Evolutionary conservation across 1,140 invertebrate genomes (phyloP).

Genomic region (Zaprionus capensis): DNA sequence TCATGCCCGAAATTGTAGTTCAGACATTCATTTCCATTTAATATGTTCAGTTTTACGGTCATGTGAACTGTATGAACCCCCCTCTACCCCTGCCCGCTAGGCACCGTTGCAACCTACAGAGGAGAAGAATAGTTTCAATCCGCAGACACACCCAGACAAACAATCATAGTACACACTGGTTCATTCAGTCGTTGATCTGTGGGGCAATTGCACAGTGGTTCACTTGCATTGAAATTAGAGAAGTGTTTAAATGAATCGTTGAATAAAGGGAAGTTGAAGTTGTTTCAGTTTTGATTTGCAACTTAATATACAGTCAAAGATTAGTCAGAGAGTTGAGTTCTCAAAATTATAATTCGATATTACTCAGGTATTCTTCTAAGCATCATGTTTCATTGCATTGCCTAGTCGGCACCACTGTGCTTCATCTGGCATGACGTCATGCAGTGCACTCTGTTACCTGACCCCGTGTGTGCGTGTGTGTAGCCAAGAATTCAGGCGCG

Average conservation of each 20-base stretch:
- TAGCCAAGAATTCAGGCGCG: constrained; percentile 9
- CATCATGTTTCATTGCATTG: not conserved
- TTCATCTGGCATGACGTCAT: constrained; percentile 19
- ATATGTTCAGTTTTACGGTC: constrained; percentile 2
- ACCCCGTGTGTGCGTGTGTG: constrained; percentile 6
- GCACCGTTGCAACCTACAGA: constrained; percentile 11
- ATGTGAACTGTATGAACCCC: not conserved
- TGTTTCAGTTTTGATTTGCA: too few species aligned
- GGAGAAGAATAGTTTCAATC: not conserved
- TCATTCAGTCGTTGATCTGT: constrained; percentile 3
- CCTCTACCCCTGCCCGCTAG: not conserved
- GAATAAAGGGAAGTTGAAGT: too few species aligned
- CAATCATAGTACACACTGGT: constrained; percentile 4
- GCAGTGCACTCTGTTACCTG: constrained; percentile 18
- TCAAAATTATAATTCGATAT: too few species aligned
- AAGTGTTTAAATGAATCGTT: not conserved
- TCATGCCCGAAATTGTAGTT: not conserved
- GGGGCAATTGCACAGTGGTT: constrained; percentile 20
- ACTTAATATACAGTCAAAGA: too few species aligned
- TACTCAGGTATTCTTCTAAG: too few species aligned
- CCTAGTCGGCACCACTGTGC: not conserved
- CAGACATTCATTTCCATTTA: not conserved
- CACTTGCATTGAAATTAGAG: constrained; percentile 1
- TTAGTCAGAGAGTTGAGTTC: too few species aligned
- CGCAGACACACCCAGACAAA: constrained; percentile 17